These are phyloP conservation scores for Pseudorectes ferrugineus DNA, from an alignment of 2,113 vertebrate species.

Conservation along the genomic window DNA sequence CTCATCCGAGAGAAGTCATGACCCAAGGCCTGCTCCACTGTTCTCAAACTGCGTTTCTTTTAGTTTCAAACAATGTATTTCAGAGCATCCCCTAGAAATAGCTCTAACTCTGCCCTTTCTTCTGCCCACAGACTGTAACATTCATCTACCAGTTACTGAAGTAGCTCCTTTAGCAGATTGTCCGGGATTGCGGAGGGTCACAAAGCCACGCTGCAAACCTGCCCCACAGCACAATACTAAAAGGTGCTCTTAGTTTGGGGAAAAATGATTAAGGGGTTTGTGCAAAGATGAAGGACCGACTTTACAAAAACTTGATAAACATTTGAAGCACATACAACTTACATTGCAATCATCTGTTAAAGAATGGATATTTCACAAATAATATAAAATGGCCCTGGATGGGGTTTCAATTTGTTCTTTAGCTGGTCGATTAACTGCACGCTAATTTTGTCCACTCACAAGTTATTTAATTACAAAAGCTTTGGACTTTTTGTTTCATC, in stretches of 20 bases:
- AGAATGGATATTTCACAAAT: not conserved
- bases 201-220: conserved; percentile 1
- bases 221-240: conserved; percentile 29
- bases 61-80: conserved; percentile 50
- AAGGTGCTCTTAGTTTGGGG: not conserved
- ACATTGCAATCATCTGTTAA: not conserved
- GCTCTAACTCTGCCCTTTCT: conserved; percentile 48
- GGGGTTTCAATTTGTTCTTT: conserved; percentile 5
- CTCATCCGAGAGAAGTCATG: not conserved
- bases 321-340: not conserved
- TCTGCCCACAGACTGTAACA: conserved; percentile 32
- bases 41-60: conserved; percentile 10
- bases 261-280: not conserved
- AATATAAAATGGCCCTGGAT: not conserved
- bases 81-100: conserved; percentile 54
- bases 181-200: not conserved
- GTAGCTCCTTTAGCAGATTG: conserved; percentile 23
- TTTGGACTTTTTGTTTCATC: not conserved
- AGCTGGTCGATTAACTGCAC: not conserved
- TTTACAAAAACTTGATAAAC: conserved; percentile 34
- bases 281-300: conserved; percentile 33
- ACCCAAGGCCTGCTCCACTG: conserved; percentile 27
- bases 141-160: conserved; percentile 45
- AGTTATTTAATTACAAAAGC: not conserved
- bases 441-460: not conserved